These are phyloP conservation scores for Saccopteryx leptura DNA, from an alignment of 2,113 vertebrate species.

Conservation along the genomic window DNA sequence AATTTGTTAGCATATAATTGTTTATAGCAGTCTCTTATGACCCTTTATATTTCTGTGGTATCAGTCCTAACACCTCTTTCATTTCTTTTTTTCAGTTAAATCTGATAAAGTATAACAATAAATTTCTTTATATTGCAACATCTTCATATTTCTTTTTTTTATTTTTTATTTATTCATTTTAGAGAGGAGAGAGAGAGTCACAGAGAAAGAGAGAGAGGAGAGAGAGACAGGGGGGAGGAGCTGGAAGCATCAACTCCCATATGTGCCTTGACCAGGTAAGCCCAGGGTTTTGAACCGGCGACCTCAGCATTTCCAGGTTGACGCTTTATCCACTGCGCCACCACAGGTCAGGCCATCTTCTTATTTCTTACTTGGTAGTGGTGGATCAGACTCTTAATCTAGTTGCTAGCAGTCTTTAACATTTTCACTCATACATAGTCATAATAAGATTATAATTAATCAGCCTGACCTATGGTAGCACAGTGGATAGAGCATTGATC, in stretches of 20 bases:
- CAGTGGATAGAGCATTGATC: too few species aligned
- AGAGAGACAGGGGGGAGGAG: too few species aligned
- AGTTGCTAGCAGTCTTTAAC: background rate
- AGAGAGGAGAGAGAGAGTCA: too few species aligned
- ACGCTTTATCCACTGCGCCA: too few species aligned
- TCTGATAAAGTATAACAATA: background rate
- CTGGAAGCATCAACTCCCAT: too few species aligned
- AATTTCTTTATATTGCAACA: conserved; percentile 12
- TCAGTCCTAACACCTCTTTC: background rate
- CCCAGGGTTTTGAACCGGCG: too few species aligned
- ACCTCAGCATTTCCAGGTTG: too few species aligned
- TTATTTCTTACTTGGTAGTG: background rate
- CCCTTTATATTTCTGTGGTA: background rate
- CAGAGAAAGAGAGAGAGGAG: too few species aligned
- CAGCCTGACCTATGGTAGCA: background rate
- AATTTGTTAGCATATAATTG: background rate
- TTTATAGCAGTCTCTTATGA: background rate
- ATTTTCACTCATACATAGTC: background rate
- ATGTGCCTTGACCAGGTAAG: too few species aligned
- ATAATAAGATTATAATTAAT: conserved; percentile 2
- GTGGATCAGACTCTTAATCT: background rate
- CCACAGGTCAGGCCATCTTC: too few species aligned
- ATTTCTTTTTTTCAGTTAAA: background rate
- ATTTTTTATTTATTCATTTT: too few species aligned
- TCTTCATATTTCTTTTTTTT: background rate